These are phyloP conservation scores for Eufriesea mexicana DNA, from an alignment of 1,140 invertebrate genomes.

Conservation along the genomic window DNA sequence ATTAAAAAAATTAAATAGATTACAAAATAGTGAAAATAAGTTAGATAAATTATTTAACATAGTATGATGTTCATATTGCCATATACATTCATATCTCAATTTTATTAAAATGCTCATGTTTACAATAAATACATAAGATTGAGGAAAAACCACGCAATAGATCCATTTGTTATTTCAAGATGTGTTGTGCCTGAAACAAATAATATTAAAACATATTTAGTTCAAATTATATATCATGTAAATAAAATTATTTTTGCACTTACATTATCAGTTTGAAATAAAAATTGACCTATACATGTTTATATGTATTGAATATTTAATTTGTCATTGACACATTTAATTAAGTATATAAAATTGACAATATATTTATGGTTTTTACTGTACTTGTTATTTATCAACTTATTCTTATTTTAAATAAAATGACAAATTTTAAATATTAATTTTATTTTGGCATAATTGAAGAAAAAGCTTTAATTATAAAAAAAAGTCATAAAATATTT, in stretches of 20 bases:
- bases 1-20: constrained; percentile 4
- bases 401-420: neutral
- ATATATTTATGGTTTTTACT: neutral
- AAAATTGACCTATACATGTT: neutral
- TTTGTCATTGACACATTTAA: too few relatives aligned
- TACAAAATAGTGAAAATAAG: neutral
- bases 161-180: constrained; percentile 28
- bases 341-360: neutral
- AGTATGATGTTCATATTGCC: constrained; percentile 3
- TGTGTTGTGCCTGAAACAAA: constrained; percentile 37
- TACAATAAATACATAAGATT: constrained; percentile 47
- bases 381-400: neutral
- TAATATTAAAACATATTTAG: constrained; percentile 30
- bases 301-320: too few relatives aligned
- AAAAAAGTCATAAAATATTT: too few relatives aligned
- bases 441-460: too few relatives aligned
- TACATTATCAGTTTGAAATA: neutral
- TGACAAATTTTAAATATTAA: neutral
- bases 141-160: constrained; percentile 30
- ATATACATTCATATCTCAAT: constrained; percentile 47
- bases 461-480: too few relatives aligned
- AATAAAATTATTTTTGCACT: neutral
- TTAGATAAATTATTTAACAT: constrained; percentile 8
- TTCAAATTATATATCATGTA: neutral
- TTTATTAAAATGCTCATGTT: constrained; percentile 53